Conservation (phyloP, 2,888 invertebrate genomes). For the Nineta flava region DNA sequence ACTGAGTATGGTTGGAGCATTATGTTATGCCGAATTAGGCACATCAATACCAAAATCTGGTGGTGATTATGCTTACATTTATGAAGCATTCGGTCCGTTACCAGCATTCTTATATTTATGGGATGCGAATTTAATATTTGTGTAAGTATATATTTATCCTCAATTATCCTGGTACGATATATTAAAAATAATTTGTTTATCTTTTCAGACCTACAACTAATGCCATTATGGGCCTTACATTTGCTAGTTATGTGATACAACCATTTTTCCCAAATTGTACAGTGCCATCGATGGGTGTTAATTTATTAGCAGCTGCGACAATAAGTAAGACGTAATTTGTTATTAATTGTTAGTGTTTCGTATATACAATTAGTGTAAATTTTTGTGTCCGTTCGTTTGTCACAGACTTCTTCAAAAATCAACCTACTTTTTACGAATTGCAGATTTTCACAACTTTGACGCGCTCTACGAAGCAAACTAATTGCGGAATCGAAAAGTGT, state of each 20-base stretch:
- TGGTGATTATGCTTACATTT: conserved; percentile 93
- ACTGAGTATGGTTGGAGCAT: conserved; percentile 81
- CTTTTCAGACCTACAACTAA: conserved; percentile 75
- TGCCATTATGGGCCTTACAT: conserved; percentile 91
- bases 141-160: conserved; percentile 43
- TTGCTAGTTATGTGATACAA: conserved; percentile 81
- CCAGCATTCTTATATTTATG: conserved; percentile 91
- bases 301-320: conserved; percentile 62
- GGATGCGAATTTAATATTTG: conserved; percentile 94
- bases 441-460: too few relatives aligned
- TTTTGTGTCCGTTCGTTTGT: conserved; percentile 1
- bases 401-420: too few relatives aligned
- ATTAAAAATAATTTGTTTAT: not conserved
- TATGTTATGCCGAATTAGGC: conserved; percentile 93
- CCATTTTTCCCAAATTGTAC: conserved; percentile 69
- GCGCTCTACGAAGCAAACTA: too few relatives aligned
- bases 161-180: not conserved
- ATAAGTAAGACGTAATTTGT: conserved; percentile 49
- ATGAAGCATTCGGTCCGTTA: conserved; percentile 78
- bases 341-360: not conserved
- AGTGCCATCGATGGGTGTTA: conserved; percentile 50
- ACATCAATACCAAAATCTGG: conserved; percentile 83
- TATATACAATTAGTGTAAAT: not conserved
- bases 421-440: too few relatives aligned
- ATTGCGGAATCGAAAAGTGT: too few relatives aligned